Evolutionary conservation across 2,888 invertebrate genomes (phyloP).

Genomic region (Pheosia tremula): DNA sequence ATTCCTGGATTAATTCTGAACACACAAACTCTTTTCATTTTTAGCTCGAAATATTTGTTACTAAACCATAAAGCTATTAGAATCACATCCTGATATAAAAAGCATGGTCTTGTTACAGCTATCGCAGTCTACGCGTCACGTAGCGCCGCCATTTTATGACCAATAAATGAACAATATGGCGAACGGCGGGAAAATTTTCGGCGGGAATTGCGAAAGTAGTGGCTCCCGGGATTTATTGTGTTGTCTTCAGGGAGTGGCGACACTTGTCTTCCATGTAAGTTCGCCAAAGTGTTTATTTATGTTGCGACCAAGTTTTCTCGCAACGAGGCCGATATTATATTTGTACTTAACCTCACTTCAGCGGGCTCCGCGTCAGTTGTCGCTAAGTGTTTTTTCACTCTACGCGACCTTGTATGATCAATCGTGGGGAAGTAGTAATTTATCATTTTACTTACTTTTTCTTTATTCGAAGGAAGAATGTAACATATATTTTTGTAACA

Average conservation of each 20-base stretch:
- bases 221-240: conserved; percentile 40
- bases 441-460: neutral
- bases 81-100: neutral
- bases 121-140: neutral
- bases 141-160: conserved; percentile 54
- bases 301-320: conserved; percentile 36
- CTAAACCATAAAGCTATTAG: neutral
- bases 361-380: conserved; percentile 10
- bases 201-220: conserved; percentile 44
- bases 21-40: too few relatives aligned
- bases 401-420: conserved; percentile 1
- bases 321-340: conserved; percentile 23
- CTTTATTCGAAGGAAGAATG: neutral
- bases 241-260: conserved; percentile 39
- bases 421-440: neutral
- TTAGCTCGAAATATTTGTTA: too few relatives aligned
- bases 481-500: neutral
- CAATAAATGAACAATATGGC: conserved; percentile 66
- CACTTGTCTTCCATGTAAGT: conserved; percentile 29
- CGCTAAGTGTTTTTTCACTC: conserved; percentile 4
- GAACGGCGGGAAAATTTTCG: conserved; percentile 53
- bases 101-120: neutral
- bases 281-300: conserved; percentile 39
- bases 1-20: too few relatives aligned
- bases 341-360: conserved; percentile 27